phyloP scores from a whole-genome alignment of 2,797 vertebrate species.

The Merluccius polli region DNA sequence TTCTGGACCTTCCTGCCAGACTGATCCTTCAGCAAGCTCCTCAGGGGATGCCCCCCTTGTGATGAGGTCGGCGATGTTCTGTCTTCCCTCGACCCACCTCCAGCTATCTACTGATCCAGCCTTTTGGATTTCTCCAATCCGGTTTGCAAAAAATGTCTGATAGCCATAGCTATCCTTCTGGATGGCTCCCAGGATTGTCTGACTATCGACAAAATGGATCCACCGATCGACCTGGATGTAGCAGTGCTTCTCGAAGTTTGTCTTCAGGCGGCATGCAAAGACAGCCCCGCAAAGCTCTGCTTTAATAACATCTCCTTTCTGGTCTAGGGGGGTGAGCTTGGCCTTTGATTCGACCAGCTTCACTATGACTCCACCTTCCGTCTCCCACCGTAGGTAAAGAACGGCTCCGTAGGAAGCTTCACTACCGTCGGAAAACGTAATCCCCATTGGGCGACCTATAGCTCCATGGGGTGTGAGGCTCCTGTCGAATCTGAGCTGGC shows the following conservation, averaged over 20 bases:
- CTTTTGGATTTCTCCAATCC: conserved; percentile 20
- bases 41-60: conserved; percentile 20
- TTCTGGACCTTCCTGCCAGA: conserved; percentile 1
- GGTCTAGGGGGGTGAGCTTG: conserved; percentile 13
- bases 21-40: conserved; percentile 11
- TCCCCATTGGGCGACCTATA: conserved; percentile 3
- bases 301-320: conserved; percentile 17
- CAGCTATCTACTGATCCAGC: conserved; percentile 14
- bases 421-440: conserved; percentile 15
- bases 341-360: conserved; percentile 17
- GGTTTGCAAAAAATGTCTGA: conserved; percentile 26
- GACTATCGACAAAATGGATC: conserved; percentile 22
- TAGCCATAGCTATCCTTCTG: conserved; percentile 26
- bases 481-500: conserved; percentile 12
- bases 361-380: not conserved
- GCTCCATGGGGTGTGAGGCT: conserved; percentile 15
- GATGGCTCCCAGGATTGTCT: conserved; percentile 25
- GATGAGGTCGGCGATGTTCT: conserved; percentile 9
- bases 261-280: conserved; percentile 15
- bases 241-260: conserved; percentile 17
- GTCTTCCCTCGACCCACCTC: conserved; percentile 14
- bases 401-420: conserved; percentile 17
- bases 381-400: conserved; percentile 18
- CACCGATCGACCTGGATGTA: conserved; percentile 2
- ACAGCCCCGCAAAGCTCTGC: conserved; percentile 26